phyloP scores from a whole-genome alignment of 2,888 invertebrate genomes.

The Chrysina gloriosa region DNA sequence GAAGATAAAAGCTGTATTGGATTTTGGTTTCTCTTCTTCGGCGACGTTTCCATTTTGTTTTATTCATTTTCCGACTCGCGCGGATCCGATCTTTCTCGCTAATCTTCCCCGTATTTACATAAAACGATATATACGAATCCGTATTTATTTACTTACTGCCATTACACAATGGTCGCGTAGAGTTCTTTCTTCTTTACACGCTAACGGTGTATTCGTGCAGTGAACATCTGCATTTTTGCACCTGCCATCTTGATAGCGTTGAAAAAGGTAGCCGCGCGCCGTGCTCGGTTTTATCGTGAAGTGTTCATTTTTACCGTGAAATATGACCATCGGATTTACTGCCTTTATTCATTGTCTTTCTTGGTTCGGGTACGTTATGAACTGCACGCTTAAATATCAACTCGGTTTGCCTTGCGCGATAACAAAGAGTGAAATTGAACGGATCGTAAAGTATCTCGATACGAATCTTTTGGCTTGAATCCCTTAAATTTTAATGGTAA shows the following conservation, averaged over 20 bases:
- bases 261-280: conserved; percentile 14
- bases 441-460: too few relatives aligned
- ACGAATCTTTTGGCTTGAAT: too few relatives aligned
- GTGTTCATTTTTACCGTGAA: not conserved
- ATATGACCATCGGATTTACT: not conserved
- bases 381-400: too few relatives aligned
- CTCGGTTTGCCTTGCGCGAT: too few relatives aligned
- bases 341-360: not conserved
- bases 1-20: too few relatives aligned
- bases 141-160: conserved; percentile 16
- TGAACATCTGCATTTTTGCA: conserved; percentile 41
- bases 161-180: conserved; percentile 12
- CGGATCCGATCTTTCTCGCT: conserved; percentile 2
- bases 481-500: too few relatives aligned
- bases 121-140: conserved; percentile 30
- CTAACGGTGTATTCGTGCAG: conserved; percentile 33
- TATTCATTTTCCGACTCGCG: too few relatives aligned
- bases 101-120: conserved; percentile 34
- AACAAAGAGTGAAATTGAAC: too few relatives aligned
- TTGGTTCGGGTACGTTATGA: too few relatives aligned
- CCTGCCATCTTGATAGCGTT: conserved; percentile 33
- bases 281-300: conserved; percentile 8
- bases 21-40: too few relatives aligned
- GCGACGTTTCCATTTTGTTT: too few relatives aligned
- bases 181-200: conserved; percentile 19